phyloP scores from a whole-genome alignment of 2,797 vertebrate species.

The Sebastes paucispinis region DNA sequence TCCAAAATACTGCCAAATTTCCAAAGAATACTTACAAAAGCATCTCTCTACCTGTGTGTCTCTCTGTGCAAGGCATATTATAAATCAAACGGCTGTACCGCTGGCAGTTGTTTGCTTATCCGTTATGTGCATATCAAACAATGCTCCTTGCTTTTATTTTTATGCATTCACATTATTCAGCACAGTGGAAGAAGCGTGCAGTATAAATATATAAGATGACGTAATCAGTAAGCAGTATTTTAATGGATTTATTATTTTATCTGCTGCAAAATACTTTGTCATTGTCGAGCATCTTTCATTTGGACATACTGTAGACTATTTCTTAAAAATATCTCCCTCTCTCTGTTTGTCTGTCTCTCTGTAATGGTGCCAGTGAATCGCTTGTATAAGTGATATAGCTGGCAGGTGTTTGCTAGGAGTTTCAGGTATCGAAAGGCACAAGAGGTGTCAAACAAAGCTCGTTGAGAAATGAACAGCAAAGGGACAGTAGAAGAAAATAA shows the following conservation, averaged over 20 bases:
- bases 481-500: neutral
- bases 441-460: neutral
- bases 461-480: neutral
- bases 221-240: neutral
- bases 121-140: slow-evolving; percentile 17
- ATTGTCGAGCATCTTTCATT: neutral
- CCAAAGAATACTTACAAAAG: neutral
- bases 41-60: neutral
- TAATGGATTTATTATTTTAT: neutral
- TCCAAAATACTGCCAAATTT: neutral
- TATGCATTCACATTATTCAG: slow-evolving; percentile 2
- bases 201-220: neutral
- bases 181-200: neutral
- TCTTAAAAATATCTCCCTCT: neutral
- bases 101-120: slow-evolving; percentile 1
- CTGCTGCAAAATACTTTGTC: neutral
- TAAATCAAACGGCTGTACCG: neutral
- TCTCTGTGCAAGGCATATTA: neutral
- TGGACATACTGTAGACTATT: neutral
- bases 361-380: neutral
- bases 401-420: neutral
- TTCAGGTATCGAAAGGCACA: neutral
- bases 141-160: neutral
- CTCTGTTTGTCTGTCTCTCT: neutral
- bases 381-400: neutral